Evolutionary conservation across 1,140 invertebrate genomes (phyloP), one percentile per base, ranked within the genome.

Genomic region (Campodea augens): DNA sequence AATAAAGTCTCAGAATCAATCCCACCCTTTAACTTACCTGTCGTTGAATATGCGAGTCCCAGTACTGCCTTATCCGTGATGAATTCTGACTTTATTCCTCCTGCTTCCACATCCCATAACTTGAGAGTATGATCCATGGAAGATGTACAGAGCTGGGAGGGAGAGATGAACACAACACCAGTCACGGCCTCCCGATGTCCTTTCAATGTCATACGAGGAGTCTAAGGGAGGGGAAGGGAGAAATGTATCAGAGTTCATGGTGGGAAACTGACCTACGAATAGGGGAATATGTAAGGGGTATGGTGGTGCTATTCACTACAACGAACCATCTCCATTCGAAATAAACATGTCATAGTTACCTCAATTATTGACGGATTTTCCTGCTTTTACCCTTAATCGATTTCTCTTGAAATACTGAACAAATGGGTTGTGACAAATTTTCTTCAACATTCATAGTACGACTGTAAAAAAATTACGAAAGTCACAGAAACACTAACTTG

Each of bases 71-170:
- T 70, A 60, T 98, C 95, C 29, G 88, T 81, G 18, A 89, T 93
- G 3, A 78, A 82, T 1, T 91, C 78, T 3, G 98, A 62, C 13
- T 95, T 60, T 4, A 74, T 64, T 41, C 73, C 67, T 81, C 86
- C 48, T 85, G 78, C 2, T 88, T 62, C 59, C 20, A 85, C 67
- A 65, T 98, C 92, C 95, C 95, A 99, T 3, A 93, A 55, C 60
- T 84, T 81, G 7, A 98, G 65, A 1, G 90, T 88, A 56, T 98
- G 91, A 68, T 99, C 95, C 90, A 91, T 93, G 0, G 85, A 83
- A 51, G 75, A 72, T 0, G 88, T 89, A 12, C 85, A 71, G 2
- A 96, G 58, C 45, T 76, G 77, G 32, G 74, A 65, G 42, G 66
- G 67, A 48, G 80, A 77, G 46, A 81, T 72, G 90, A 91, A 98